Percentiles rank a stretch among this genome's conserved stretches.
phyloP scores from a whole-genome alignment of 2,888 invertebrate genomes.

The Scelioninae gen. 2 region DNA sequence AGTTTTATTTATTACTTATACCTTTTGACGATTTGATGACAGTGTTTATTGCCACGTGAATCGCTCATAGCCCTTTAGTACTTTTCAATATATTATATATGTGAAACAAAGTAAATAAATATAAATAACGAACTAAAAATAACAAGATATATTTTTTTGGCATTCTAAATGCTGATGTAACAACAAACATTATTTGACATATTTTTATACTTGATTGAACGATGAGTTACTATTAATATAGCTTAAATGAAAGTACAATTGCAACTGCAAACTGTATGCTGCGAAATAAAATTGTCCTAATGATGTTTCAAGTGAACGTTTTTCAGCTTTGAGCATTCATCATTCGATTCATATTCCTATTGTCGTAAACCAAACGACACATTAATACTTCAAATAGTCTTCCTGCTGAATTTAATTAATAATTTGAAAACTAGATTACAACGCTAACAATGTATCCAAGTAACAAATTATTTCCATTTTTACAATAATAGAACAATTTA shows the following conservation, averaged over 20 bases:
- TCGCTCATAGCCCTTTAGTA: background rate
- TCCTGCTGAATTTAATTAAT: conserved; percentile 26
- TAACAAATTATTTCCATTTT: conserved; percentile 12
- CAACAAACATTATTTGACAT: conserved; percentile 7
- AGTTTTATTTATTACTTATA: conserved; percentile 33
- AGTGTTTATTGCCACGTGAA: too few species aligned
- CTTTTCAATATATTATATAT: conserved; percentile 24
- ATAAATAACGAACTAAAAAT: conserved; percentile 2
- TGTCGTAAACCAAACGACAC: conserved; percentile 1
- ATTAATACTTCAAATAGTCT: conserved; percentile 21
- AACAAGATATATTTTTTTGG: conserved; percentile 11
- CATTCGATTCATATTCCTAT: conserved; percentile 11
- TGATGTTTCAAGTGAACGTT: background rate
- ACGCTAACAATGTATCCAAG: conserved; percentile 17
- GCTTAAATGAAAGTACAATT: conserved; percentile 3
- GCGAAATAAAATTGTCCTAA: background rate
- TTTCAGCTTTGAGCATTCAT: conserved; percentile 10
- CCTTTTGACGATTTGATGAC: background rate
- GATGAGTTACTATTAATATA: background rate
- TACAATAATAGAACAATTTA: conserved; percentile 15
- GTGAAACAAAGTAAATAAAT: background rate
- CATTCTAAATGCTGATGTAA: background rate
- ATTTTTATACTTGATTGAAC: conserved; percentile 30
- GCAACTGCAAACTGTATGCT: background rate
- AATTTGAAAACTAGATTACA: conserved; percentile 33